Conservation (phyloP, 2,888 invertebrate genomes). For the Ormyrus labotus region DNA sequence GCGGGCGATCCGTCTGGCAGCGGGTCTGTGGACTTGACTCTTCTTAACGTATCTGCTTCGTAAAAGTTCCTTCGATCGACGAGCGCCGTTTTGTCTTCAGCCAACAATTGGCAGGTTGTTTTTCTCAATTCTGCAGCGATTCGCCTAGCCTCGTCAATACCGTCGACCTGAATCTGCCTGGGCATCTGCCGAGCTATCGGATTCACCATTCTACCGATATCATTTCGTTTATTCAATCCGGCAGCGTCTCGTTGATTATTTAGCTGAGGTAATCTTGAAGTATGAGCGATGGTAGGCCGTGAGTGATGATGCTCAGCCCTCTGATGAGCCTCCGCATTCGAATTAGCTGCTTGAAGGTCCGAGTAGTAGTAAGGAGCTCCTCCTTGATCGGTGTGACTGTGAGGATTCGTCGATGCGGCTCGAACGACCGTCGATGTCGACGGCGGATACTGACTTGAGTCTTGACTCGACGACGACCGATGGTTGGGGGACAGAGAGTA, state of each 20-base stretch:
- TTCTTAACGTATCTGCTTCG: conserved; percentile 81
- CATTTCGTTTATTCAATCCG: conserved; percentile 76
- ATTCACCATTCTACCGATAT: conserved; percentile 85
- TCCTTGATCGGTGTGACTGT: conserved; percentile 78
- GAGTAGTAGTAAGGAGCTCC: conserved; percentile 91
- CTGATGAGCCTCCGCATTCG: conserved; percentile 31
- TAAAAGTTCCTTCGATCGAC: conserved; percentile 85
- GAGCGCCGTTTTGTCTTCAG: conserved; percentile 70
- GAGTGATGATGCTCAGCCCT: conserved; percentile 26
- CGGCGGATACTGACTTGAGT: conserved; percentile 60
- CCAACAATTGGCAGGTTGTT: conserved; percentile 70
- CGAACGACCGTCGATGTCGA: conserved; percentile 58
- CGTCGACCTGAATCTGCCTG: conserved; percentile 68
- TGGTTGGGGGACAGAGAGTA: conserved; percentile 65
- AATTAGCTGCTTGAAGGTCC: conserved; percentile 78
- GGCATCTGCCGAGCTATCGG: conserved; percentile 77
- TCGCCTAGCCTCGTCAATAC: conserved; percentile 70
- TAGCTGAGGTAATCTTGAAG: conserved; percentile 75
- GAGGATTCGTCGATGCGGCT: conserved; percentile 52
- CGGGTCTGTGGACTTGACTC: conserved; percentile 73
- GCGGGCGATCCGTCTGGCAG: conserved; percentile 68
- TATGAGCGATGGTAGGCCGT: conserved; percentile 58
- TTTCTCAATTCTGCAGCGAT: conserved; percentile 73
- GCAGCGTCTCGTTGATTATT: conserved; percentile 85
- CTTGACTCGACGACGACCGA: conserved; percentile 65